Evolutionary conservation across 2,113 vertebrate species (phyloP), one percentile per base, ranked within the genome.

Genomic region (Coptodon rendalli): DNA sequence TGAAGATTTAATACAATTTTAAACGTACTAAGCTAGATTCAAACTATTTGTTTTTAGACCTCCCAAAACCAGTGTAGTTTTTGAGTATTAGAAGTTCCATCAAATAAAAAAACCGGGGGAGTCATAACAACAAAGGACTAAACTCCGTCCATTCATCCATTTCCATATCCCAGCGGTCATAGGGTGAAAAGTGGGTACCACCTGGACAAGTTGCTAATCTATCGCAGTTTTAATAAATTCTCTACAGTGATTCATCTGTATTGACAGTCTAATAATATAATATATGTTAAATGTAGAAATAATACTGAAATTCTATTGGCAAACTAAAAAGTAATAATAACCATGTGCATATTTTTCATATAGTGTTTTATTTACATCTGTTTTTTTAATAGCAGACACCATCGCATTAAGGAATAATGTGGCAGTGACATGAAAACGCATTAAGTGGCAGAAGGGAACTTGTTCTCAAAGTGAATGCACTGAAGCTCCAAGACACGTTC

Each of bases 381-480:
- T 48, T 7, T 80, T 82, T 66, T 52, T 36, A 80, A n/a, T 19
- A 4, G 8, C 24, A 90, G 27, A 73, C 7, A 78, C 12, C 19
- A 61, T 83, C 24, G 43, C 16, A 81, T 83, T 59, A 7, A 29
- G 38, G 9, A 59, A 63, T 45, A 40, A 36, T 2, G 9, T 76
- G 53, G 84, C 9, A 38, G n/a, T 43, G 14, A 79, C 22, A 80
- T 31, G 5, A 82, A 84, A 83, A 59, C 29, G 57, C 19, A 36
- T 71, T 73, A 86, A 87, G 93, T 92, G 95, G 95, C 95, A 53
- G 84, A 91, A 89, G 89, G 86, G 94, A 93, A 89, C 79, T 19
- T 71, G 89, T 50, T 76, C 91, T 95, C 93, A 89, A 93, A 94
- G 90, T 85, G 95, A 96, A 97, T 96, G 94, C 95, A 96, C 95